phyloP scores from a whole-genome alignment of 64 coral and sea anemone species.

The Actinia tenebrosa region DNA sequence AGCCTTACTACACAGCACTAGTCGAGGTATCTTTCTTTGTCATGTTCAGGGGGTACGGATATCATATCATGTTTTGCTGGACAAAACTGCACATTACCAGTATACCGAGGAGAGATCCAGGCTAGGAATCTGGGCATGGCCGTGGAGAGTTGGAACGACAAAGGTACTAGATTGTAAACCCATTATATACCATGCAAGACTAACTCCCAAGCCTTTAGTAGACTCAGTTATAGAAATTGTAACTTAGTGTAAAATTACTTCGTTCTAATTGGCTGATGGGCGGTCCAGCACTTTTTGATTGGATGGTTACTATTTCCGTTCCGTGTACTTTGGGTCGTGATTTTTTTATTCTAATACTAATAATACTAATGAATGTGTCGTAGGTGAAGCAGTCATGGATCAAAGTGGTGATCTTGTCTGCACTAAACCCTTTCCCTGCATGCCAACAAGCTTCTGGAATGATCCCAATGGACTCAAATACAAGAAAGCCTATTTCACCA shows the following conservation, averaged over 20 bases:
- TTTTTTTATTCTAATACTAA: no score
- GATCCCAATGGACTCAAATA: conserved; percentile 79
- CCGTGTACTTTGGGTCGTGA: no score
- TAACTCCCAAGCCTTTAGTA: no score
- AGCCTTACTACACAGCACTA: no score
- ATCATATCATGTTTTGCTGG: conserved; percentile 96
- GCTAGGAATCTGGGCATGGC: conserved; percentile 93
- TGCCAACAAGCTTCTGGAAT: conserved; percentile 94
- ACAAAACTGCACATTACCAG: conserved; percentile 80
- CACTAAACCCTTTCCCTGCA: conserved; percentile 86
- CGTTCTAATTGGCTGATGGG: no score
- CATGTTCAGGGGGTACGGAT: conserved; percentile 78
- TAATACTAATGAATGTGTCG: background rate
- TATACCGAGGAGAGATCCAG: conserved; percentile 95
- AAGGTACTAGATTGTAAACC: conserved; percentile 43
- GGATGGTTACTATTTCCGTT: no score
- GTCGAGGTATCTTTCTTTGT: background rate
- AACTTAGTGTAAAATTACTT: no score
- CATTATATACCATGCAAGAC: no score
- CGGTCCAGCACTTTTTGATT: no score
- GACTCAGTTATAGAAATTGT: no score
- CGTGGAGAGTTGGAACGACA: conserved; percentile 77
- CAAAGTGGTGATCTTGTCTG: conserved; percentile 87
- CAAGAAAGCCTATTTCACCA: conserved; percentile 89
- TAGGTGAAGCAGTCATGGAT: conserved; percentile 70